Conservation (phyloP, 2,888 invertebrate genomes). For the Drosophila eohydei region DNA sequence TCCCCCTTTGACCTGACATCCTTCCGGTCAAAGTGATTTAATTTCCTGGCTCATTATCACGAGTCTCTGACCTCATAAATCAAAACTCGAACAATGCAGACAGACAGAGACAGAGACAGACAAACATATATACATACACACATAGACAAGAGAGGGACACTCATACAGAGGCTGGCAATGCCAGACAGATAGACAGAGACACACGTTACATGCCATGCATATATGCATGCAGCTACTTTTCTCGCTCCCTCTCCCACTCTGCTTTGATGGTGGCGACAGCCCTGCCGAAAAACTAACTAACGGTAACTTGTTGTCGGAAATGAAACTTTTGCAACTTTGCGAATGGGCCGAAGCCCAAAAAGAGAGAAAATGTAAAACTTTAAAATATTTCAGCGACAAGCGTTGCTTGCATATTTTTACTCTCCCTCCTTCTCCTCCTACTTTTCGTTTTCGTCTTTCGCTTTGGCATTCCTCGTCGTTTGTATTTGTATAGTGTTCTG, state of each 20-base stretch:
- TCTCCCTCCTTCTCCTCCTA: background rate
- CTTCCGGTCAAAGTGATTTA: constrained; percentile 83
- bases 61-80: constrained; percentile 81
- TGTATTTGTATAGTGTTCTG: constrained; percentile 59
- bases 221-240: constrained; percentile 35
- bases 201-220: constrained; percentile 72
- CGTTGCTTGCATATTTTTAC: constrained; percentile 54
- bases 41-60: constrained; percentile 82
- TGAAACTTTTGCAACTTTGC: constrained; percentile 76
- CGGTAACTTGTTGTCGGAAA: constrained; percentile 82
- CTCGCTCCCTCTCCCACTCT: constrained; percentile 11
- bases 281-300: constrained; percentile 76
- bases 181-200: constrained; percentile 39
- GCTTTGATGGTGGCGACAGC: constrained; percentile 61
- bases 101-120: constrained; percentile 34
- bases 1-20: constrained; percentile 81
- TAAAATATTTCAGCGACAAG: constrained; percentile 72
- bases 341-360: constrained; percentile 40
- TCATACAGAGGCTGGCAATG: constrained; percentile 4
- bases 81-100: constrained; percentile 73
- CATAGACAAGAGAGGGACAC: background rate
- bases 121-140: constrained; percentile 16
- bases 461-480: constrained; percentile 29
- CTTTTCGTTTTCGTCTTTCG: background rate
- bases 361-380: constrained; percentile 51